phyloP scores from a whole-genome alignment of 2,797 vertebrate genomes.

The Enteromius argenteus region DNA sequence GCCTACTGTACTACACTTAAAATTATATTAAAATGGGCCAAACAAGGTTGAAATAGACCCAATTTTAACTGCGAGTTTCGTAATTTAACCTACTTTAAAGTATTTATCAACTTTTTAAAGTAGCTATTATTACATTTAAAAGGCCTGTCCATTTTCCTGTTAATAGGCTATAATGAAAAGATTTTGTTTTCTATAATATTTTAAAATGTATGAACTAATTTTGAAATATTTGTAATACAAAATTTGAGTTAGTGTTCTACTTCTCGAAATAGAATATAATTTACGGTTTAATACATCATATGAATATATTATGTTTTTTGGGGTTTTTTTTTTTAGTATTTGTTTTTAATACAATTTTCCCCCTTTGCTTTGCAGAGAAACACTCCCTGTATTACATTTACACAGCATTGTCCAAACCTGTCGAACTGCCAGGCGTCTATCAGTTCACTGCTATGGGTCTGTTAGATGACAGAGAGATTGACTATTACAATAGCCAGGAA shows the following conservation, averaged over 20 bases:
- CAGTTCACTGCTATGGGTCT: constrained; percentile 77
- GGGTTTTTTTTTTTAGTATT: too few relatives aligned
- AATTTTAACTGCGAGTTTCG: background rate
- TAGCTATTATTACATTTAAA: too few relatives aligned
- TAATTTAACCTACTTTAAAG: background rate
- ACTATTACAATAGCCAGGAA: constrained; percentile 68
- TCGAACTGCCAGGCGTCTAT: constrained; percentile 58
- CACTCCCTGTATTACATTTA: constrained; percentile 75
- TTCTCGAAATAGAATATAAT: background rate
- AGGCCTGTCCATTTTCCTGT: background rate
- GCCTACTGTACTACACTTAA: too few relatives aligned
- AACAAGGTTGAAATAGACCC: background rate
- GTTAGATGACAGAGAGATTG: constrained; percentile 70
- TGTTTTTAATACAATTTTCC: background rate
- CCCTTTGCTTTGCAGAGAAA: background rate
- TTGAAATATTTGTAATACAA: background rate
- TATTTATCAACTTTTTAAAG: background rate
- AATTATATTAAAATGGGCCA: background rate
- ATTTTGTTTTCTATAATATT: too few relatives aligned
- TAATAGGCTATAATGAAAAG: background rate
- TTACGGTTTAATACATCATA: background rate
- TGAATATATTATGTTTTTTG: too few relatives aligned
- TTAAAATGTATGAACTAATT: background rate
- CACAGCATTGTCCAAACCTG: constrained; percentile 67
- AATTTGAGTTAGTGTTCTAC: background rate